Percentiles rank a stretch among this genome's conserved stretches.
phyloP scores from a whole-genome alignment of 2,888 invertebrate species.

The Dendrolimus houi region DNA sequence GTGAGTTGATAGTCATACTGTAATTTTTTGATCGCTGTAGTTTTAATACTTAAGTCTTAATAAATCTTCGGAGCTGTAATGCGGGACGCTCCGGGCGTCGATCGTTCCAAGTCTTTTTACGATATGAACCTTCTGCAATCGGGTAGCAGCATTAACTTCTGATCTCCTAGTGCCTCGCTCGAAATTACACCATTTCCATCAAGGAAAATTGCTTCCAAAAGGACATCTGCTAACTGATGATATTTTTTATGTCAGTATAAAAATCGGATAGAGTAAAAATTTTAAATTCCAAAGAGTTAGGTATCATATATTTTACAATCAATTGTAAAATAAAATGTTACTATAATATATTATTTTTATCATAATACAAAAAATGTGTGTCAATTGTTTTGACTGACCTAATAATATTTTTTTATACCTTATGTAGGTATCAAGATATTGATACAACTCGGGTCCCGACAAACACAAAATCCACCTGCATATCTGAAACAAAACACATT shows the following conservation, averaged over 20 bases:
- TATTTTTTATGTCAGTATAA: not conserved
- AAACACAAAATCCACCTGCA: no score
- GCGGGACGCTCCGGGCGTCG: constrained; percentile 24
- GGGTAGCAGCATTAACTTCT: constrained; percentile 2
- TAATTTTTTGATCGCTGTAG: constrained; percentile 1
- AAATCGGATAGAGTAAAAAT: not conserved
- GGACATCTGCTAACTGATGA: not conserved
- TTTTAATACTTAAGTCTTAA: constrained; percentile 7
- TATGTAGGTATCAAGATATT: no score
- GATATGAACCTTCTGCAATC: constrained; percentile 22
- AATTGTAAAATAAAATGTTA: no score
- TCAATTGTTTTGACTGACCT: no score
- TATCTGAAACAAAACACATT: no score
- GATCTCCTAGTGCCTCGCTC: constrained; percentile 3
- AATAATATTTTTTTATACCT: no score
- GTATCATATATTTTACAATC: no score
- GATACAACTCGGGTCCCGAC: no score
- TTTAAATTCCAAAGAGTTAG: no score
- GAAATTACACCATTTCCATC: not conserved
- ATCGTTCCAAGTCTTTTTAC: constrained; percentile 34
- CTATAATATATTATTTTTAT: no score
- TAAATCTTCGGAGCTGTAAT: constrained; percentile 38
- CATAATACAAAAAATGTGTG: no score
- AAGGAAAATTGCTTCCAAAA: not conserved
- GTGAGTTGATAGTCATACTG: no score